phyloP scores from a whole-genome alignment of 2,113 vertebrate species.

The Eclectus roratus region DNA sequence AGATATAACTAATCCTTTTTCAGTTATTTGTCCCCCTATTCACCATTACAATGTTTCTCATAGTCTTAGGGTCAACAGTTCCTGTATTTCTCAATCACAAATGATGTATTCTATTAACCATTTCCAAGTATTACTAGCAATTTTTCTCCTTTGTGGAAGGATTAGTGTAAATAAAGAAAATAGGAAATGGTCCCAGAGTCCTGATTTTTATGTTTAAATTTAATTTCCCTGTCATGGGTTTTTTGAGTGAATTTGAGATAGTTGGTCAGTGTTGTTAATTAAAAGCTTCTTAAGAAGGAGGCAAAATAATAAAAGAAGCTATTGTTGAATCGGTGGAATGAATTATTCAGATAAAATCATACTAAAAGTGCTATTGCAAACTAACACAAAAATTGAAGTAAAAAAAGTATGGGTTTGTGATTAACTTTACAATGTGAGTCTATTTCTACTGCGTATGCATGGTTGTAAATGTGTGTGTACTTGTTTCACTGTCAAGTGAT shows the following conservation, averaged over 20 bases:
- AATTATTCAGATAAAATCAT: neutral
- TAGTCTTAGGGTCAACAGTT: neutral
- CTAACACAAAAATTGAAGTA: neutral
- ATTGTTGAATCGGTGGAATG: neutral
- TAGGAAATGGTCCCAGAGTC: neutral
- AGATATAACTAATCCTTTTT: neutral
- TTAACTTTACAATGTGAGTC: neutral
- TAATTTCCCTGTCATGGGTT: neutral
- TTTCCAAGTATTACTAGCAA: neutral
- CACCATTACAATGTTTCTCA: accelerated
- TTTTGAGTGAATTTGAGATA: neutral
- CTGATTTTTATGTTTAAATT: neutral
- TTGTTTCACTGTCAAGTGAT: neutral
- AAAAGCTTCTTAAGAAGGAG: neutral
- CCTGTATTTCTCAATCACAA: neutral
- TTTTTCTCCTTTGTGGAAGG: neutral
- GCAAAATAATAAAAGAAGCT: neutral
- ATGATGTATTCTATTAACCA: accelerated
- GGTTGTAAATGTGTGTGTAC: neutral
- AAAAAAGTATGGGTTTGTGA: neutral
- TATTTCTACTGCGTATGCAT: neutral
- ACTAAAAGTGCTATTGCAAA: neutral
- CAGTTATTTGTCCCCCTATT: neutral
- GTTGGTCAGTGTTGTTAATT: neutral
- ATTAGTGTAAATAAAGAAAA: neutral